A percentile compares a stretch with the other conserved stretches of the same genome.
Evolutionary conservation across 2,888 invertebrate species (phyloP).

Genomic region (Yponomeuta plumbellus): DNA sequence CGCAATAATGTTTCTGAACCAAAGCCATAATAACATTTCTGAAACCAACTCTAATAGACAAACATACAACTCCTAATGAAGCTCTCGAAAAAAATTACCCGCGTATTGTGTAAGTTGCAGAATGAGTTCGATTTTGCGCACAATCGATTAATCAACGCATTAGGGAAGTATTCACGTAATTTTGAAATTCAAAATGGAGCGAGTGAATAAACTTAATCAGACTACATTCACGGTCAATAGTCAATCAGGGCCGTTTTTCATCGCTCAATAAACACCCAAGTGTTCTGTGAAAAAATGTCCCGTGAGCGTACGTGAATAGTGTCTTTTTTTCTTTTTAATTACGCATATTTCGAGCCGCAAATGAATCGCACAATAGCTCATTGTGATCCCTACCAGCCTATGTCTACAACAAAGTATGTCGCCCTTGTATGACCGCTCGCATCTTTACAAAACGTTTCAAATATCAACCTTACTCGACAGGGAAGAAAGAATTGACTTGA

Average conservation of each 20-base stretch:
- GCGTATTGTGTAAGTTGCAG: not conserved
- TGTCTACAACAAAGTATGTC: conserved; percentile 27
- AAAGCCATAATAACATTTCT: not conserved
- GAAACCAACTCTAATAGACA: not conserved
- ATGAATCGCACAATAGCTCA: conserved; percentile 45
- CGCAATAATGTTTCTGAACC: too few species aligned
- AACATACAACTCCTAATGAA: conserved; percentile 12
- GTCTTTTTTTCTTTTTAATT: conserved; percentile 41
- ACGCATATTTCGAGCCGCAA: conserved; percentile 46
- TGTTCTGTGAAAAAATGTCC: conserved; percentile 32
- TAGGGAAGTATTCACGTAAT: conserved; percentile 35
- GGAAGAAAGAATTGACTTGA: not conserved
- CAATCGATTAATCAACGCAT: conserved; percentile 40
- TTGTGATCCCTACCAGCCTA: conserved; percentile 41
- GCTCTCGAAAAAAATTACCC: conserved; percentile 9
- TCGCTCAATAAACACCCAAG: conserved; percentile 28
- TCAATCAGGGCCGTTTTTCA: conserved; percentile 24
- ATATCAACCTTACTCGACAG: not conserved
- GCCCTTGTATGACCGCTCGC: not conserved
- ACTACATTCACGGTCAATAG: conserved; percentile 33
- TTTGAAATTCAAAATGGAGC: conserved; percentile 26
- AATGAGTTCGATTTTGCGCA: conserved; percentile 26
- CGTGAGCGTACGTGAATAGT: conserved; percentile 11
- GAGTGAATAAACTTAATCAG: conserved; percentile 45
- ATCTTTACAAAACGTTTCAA: not conserved